Evolutionary conservation across 37 sponge, comb jelly and placozoan species (phyloP).

Genomic region (Geodia barretti): DNA sequence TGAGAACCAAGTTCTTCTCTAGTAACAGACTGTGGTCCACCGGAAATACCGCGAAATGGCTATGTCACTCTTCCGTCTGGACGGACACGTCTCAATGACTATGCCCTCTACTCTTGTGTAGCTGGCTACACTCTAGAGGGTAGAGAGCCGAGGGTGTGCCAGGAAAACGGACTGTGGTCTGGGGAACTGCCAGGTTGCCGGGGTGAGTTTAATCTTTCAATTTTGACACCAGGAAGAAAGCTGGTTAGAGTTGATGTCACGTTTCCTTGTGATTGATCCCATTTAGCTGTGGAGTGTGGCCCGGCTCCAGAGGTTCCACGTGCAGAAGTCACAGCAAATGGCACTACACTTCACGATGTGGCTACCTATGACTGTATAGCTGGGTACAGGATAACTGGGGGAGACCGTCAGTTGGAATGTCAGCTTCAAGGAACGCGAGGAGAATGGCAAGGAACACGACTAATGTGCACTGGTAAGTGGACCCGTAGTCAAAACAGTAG

Average conservation of each 20-base stretch:
- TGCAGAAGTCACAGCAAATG: background rate
- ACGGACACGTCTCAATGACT: background rate
- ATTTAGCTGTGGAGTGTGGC: conserved; percentile 5
- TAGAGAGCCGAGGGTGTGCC: background rate
- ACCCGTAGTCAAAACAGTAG: background rate
- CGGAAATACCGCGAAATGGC: background rate
- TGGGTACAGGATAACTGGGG: background rate
- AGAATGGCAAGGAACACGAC: background rate
- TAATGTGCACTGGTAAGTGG: background rate
- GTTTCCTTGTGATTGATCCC: background rate
- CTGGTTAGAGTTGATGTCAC: background rate
- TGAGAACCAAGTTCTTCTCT: background rate
- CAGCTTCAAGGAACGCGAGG: background rate
- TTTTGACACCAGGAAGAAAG: too few relatives aligned
- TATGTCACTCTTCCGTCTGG: background rate
- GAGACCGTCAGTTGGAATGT: background rate
- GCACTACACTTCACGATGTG: background rate
- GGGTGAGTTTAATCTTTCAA: background rate
- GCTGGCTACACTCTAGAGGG: background rate
- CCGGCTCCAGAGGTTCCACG: background rate
- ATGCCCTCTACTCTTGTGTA: conserved; percentile 3
- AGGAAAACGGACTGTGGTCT: conserved; percentile 28
- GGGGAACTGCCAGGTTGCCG: conserved; percentile 9
- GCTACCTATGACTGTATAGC: background rate
- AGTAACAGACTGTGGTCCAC: conserved; percentile 16